Evolutionary conservation across 2,797 vertebrate genomes (phyloP), one percentile per base, ranked within the genome.

Genomic region (Myiotriccus ornatus): DNA sequence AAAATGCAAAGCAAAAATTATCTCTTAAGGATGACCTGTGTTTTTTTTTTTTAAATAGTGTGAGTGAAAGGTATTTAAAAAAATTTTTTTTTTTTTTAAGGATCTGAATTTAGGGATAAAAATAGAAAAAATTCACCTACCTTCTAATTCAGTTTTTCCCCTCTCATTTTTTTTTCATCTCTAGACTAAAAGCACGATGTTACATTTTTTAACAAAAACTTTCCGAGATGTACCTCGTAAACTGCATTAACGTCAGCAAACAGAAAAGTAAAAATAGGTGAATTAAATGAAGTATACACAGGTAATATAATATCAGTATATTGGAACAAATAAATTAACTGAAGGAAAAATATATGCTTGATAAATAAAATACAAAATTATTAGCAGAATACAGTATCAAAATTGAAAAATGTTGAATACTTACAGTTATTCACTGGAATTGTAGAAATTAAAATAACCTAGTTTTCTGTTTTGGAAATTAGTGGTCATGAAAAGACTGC

Each of bases 71-170:
- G 0, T 20, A 2, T 7, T 41, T 60, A 30, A 30, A 7, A 4
- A n/a, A n/a, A n/a, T n/a, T n/a, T 16, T 44, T 27, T 23, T 62
- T 52, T n/a, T 57, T 43, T 9, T 41, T 52, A 6, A 32, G 2
- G 5, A 74, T 78, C 25, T 53, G 39, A 15, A 3, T 49, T 30
- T 34, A 35, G 10, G 25, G 0, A 0, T 10, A 47, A 8, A 7
- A 2, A 4, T 7, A 11, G 28, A 25, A 16, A 60, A n/a, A 60
- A 59, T 0, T 4, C 6, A 12, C 27, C 34, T 84, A 8, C 28
- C 12, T 73, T 46, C 27, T 14, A 20, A 18, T 13, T 41, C 20
- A 12, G 0, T 63, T 67, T 47, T 10, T 83, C 63, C 5, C 7
- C 11, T 3, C 39, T 15, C 39, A 7, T n/a, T 65, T 8, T 9